Base-by-base conservation (phyloP, 2,113 vertebrate species). In the Pholis gunnellus region DNA sequence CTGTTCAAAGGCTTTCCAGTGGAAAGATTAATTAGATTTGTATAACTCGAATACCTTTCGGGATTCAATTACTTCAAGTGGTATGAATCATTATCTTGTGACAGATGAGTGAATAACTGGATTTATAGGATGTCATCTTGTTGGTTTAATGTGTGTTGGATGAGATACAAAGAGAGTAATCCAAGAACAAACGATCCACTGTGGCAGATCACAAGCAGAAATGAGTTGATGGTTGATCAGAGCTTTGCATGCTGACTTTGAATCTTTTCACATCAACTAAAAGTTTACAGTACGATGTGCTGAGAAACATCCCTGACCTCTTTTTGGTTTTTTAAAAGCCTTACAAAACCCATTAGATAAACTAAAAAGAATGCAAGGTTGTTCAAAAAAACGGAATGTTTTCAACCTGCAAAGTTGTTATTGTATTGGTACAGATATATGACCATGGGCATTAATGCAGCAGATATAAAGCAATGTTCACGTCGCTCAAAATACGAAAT, bases 141-240 rank as follows among this genome's bases (percentile, higher is more conserved):
- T 40, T 85, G 52, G 25, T 63, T 82, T 76, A 80, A 56, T 85
- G 52, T 74, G 17, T 76, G 40, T 75, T 72, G 72, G 72, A 75
- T 59, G 17, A 83, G 74, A 60, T 75, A 69, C 46, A 63, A 66
- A 81, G 64, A 56, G 42, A 54, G 70, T 76, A 64, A 84, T 54
- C 80, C 75, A 25, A 69, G 71, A 89, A 84, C 79, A 91, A 91
- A 83, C 78, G 85, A 59, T 56, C 48, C 29, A 44, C 66, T 75
- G 46, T 56, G 34, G 69, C 54, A 48, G 44, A 77, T 80, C 22
- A 75, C 64, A 71, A 71, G 44, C 8, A 75, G 31, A 71, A 69
- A 61, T 72, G 65, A 87, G 59, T 71, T 78, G 61, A 80, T 73
- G 38, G 79, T 70, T 86, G 81, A 86, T 77, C n/a, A 22, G 59